phyloP scores from a whole-genome alignment of 2,888 invertebrate species.

The Sarcophaga subvicina region DNA sequence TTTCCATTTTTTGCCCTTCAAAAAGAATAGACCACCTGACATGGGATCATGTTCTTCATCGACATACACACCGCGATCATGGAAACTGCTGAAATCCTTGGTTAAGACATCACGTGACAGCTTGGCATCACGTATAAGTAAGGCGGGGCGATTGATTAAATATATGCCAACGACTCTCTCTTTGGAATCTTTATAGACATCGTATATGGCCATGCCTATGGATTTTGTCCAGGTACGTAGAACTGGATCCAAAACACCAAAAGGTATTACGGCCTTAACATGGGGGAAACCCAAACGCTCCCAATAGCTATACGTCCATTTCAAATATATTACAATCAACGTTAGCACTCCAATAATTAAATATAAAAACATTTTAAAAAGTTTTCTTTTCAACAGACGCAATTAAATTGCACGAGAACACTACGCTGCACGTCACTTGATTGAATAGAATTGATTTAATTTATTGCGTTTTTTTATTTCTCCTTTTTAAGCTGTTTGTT shows the following conservation, averaged over 20 bases:
- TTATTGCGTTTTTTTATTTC: not conserved
- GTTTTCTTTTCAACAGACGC: too few relatives aligned
- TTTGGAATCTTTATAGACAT: constrained; percentile 82
- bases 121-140: constrained; percentile 85
- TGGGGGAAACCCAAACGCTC: constrained; percentile 84
- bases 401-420: too few relatives aligned
- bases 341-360: constrained; percentile 67
- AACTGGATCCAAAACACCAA: constrained; percentile 85
- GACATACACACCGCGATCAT: constrained; percentile 85
- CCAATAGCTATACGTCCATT: constrained; percentile 83
- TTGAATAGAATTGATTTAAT: not conserved
- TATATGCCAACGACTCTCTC: constrained; percentile 84
- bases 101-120: constrained; percentile 85
- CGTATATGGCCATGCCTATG: constrained; percentile 85
- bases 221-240: constrained; percentile 83
- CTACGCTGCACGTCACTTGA: not conserved
- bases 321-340: constrained; percentile 72
- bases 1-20: constrained; percentile 84
- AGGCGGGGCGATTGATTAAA: constrained; percentile 84
- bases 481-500: not conserved
- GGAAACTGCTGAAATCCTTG: constrained; percentile 86
- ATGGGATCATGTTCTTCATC: constrained; percentile 84
- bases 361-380: constrained; percentile 45
- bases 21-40: constrained; percentile 84
- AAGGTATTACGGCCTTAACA: constrained; percentile 84